phyloP scores from a whole-genome alignment of 1,140 invertebrate species.

The Adelges cooleyi region DNA sequence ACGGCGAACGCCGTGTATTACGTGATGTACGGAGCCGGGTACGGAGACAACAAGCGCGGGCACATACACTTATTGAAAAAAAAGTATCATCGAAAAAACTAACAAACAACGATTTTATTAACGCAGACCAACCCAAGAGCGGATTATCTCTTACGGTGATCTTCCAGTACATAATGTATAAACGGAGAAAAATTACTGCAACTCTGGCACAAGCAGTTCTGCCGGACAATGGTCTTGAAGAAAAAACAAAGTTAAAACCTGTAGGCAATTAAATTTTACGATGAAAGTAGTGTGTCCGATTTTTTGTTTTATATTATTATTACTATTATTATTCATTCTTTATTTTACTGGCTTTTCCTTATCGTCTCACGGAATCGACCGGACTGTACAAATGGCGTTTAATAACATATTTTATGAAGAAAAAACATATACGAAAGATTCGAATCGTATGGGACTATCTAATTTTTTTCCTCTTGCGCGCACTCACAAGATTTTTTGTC shows the following conservation, averaged over 20 bases:
- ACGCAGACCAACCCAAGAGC: conserved; percentile 22
- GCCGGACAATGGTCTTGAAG: conserved; percentile 7
- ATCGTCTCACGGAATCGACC: conserved; percentile 19
- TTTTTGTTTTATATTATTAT: too few relatives aligned
- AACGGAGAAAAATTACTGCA: background rate
- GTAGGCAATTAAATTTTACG: conserved; percentile 28
- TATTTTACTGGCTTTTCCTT: background rate
- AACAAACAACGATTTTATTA: conserved; percentile 12
- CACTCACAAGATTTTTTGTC: background rate
- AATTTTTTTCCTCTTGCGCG: background rate
- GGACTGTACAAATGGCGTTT: background rate
- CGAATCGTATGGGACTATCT: conserved; percentile 8
- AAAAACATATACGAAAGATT: conserved; percentile 8
- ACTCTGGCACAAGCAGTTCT: background rate
- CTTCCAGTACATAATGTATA: background rate
- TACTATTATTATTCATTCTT: too few relatives aligned
- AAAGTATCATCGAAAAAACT: background rate
- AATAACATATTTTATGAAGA: too few relatives aligned
- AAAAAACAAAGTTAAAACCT: conserved; percentile 4
- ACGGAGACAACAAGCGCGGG: too few relatives aligned
- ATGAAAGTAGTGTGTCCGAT: conserved; percentile 21
- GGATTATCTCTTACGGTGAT: conserved; percentile 6
- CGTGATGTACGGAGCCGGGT: too few relatives aligned
- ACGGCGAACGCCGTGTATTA: too few relatives aligned
- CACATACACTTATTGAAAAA: background rate